phyloP scores from a whole-genome alignment of 1,140 invertebrate species.

The Magallana ariakensis region DNA sequence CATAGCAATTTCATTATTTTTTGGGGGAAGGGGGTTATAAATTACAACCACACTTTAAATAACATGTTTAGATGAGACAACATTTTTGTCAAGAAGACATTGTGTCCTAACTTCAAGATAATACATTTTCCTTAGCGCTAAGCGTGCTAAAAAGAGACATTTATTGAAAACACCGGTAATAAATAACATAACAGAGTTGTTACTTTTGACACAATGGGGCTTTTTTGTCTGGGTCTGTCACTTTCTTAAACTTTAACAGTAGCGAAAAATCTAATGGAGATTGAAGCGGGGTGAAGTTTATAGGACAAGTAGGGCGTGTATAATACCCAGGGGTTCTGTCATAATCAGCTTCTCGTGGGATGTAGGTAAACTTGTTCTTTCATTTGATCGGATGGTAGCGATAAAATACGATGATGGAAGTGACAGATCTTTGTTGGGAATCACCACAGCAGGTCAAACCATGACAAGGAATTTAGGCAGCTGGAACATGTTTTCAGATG shows the following conservation, averaged over 20 bases:
- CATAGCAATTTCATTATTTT: too few relatives aligned
- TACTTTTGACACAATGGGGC: neutral
- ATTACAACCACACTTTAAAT: too few relatives aligned
- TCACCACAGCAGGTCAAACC: conserved; percentile 17
- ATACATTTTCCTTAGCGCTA: too few relatives aligned
- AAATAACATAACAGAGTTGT: neutral
- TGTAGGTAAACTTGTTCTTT: neutral
- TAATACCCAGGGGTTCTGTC: neutral
- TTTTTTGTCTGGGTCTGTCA: neutral
- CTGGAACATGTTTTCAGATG: neutral
- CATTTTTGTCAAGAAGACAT: too few relatives aligned
- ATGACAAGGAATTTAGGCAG: conserved; percentile 24
- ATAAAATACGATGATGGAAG: conserved; percentile 8
- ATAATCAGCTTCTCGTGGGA: neutral
- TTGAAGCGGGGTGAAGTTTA: neutral
- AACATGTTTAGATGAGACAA: too few relatives aligned
- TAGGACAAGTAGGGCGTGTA: neutral
- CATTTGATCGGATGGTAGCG: neutral
- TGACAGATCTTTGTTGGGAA: conserved; percentile 4
- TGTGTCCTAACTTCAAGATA: too few relatives aligned
- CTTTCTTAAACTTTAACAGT: neutral
- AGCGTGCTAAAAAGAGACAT: too few relatives aligned
- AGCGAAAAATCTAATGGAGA: too few relatives aligned
- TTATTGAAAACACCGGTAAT: too few relatives aligned
- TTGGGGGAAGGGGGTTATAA: too few relatives aligned